These are phyloP conservation scores for Brachionus rotundiformis DNA, from an alignment of 1,140 invertebrate genomes.

Conservation along the genomic window DNA sequence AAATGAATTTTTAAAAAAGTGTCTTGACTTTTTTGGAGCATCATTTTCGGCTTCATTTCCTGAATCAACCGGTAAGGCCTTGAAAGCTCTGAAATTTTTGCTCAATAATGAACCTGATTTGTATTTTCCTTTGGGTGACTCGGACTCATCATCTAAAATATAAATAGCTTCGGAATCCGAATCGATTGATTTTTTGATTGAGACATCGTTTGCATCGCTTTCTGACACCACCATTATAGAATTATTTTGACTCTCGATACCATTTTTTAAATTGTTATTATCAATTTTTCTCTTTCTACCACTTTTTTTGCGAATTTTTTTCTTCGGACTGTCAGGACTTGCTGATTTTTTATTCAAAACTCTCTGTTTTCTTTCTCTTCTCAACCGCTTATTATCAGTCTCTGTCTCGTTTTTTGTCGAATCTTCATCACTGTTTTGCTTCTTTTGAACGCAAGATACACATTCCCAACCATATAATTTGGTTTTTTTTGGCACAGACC, in stretches of 20 bases:
- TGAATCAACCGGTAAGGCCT: not conserved
- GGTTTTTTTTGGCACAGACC: conserved; percentile 77
- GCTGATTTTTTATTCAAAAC: not conserved
- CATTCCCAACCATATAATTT: conserved; percentile 51
- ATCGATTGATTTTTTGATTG: not conserved
- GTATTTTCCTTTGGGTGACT: not conserved
- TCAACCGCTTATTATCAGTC: not conserved
- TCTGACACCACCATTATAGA: not conserved
- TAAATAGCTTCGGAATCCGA: not conserved
- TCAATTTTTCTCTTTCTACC: not conserved
- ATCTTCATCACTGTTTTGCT: conserved; percentile 3
- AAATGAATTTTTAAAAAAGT: not conserved
- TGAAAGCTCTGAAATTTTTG: not conserved
- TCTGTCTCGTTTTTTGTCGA: not conserved
- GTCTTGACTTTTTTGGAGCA: not conserved
- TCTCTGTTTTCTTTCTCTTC: conserved; percentile 12
- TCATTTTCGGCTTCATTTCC: not conserved
- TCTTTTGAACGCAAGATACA: conserved; percentile 27
- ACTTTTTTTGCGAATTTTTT: not conserved
- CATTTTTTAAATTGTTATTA: not conserved
- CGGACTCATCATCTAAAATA: not conserved
- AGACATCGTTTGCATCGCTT: not conserved
- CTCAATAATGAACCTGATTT: not conserved
- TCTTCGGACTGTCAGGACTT: not conserved
- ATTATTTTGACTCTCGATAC: not conserved